Percentiles rank a stretch among this genome's conserved stretches.
These are phyloP conservation scores for Molanna angustata DNA, from an alignment of 2,888 invertebrate species.

Conservation along the genomic window DNA sequence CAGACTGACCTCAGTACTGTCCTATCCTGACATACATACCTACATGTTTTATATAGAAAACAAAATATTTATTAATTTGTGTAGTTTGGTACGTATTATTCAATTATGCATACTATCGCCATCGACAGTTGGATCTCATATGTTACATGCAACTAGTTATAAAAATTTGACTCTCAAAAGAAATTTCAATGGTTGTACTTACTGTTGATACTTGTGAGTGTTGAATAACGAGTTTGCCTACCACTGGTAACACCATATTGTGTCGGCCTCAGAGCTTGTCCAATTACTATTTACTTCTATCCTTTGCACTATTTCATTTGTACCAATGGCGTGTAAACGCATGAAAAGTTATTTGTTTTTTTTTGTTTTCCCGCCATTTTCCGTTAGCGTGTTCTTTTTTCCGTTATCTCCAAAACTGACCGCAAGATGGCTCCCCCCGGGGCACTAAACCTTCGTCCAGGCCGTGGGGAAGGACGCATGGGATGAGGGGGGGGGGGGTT, in stretches of 20 bases:
- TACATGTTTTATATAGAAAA: no score
- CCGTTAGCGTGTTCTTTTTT: slow-evolving; percentile 26
- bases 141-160: neutral
- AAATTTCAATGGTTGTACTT: slow-evolving; percentile 2
- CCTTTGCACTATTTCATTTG: slow-evolving; percentile 20
- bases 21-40: no score
- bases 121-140: neutral
- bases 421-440: slow-evolving; percentile 31
- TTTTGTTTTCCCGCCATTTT: slow-evolving; percentile 15
- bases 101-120: neutral
- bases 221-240: slow-evolving; percentile 2
- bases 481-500: slow-evolving; percentile 5
- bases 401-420: slow-evolving; percentile 31
- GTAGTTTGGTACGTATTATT: no score
- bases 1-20: no score
- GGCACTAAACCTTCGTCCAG: slow-evolving; percentile 22
- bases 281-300: slow-evolving; percentile 9
- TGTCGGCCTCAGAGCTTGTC: no score
- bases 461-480: slow-evolving; percentile 7
- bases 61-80: no score
- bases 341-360: slow-evolving; percentile 29
- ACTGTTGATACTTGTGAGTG: no score
- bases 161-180: neutral
- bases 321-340: slow-evolving; percentile 22
- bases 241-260: no score